Percentiles rank a stretch among this genome's conserved stretches.
These are phyloP conservation scores for Parthenolecanium corni DNA, from an alignment of 2,888 invertebrate species.

Conservation along the genomic window DNA sequence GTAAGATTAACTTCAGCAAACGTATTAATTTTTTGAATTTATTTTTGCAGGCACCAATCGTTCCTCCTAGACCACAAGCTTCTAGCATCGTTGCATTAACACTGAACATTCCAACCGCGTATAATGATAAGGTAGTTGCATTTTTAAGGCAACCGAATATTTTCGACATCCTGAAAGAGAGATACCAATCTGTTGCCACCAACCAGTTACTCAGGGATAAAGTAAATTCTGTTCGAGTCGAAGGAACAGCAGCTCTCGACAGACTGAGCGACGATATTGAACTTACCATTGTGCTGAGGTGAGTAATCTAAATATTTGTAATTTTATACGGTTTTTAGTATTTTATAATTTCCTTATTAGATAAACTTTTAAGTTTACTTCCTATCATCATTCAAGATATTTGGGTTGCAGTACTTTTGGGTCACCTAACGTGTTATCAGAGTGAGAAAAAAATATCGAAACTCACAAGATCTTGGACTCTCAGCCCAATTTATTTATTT, in stretches of 20 bases:
- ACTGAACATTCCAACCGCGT: conserved; percentile 70
- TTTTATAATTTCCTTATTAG: too few species aligned
- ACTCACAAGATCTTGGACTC: too few species aligned
- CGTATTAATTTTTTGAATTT: too few species aligned
- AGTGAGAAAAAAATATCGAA: too few species aligned
- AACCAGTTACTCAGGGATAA: conserved; percentile 70
- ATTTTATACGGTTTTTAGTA: too few species aligned
- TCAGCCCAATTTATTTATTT: too few species aligned
- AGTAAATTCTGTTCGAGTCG: conserved; percentile 72
- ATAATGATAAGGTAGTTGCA: conserved; percentile 93
- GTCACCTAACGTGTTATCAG: too few species aligned
- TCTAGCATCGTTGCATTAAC: conserved; percentile 28
- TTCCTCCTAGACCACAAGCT: conserved; percentile 34
- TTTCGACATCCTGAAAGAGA: conserved; percentile 75
- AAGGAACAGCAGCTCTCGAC: conserved; percentile 73
- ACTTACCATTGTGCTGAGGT: conserved; percentile 85
- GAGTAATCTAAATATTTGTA: too few species aligned
- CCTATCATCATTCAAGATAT: background rate
- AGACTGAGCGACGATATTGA: conserved; percentile 85
- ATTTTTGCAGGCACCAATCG: conserved; percentile 16
- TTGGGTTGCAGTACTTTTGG: background rate
- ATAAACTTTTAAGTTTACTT: too few species aligned
- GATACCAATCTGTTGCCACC: conserved; percentile 60
- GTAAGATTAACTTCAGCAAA: too few species aligned
- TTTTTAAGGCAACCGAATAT: conserved; percentile 90